phyloP scores from a whole-genome alignment of 2,113 vertebrate species.

The Platycercus adscitus region DNA sequence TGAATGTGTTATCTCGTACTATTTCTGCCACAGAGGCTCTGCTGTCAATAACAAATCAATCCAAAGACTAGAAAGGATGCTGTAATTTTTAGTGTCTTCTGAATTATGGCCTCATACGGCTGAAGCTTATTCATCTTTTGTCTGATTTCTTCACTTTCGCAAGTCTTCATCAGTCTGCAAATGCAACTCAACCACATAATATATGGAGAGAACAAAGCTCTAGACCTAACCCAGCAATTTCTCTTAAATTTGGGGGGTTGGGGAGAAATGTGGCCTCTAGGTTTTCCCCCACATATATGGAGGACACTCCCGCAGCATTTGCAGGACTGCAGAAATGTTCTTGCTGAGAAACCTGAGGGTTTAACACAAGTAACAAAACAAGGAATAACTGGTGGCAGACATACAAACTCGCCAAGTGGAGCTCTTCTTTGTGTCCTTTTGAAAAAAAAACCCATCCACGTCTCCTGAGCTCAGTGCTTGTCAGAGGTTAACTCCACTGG shows the following conservation, averaged over 20 bases:
- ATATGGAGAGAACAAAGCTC: background rate
- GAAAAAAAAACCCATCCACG: fast-evolving
- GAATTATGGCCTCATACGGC: background rate
- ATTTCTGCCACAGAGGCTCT: background rate
- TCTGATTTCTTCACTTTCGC: background rate
- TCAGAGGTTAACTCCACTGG: background rate
- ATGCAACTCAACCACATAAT: background rate
- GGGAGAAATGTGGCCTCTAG: background rate
- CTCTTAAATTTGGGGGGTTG: background rate
- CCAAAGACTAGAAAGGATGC: background rate
- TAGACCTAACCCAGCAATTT: background rate
- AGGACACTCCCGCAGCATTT: background rate
- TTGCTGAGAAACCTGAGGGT: background rate
- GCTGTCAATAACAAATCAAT: background rate
- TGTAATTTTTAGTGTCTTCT: background rate
- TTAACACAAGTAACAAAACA: background rate
- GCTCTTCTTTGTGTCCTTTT: background rate
- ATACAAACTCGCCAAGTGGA: background rate
- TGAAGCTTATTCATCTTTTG: background rate
- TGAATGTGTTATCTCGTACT: background rate
- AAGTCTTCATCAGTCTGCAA: background rate
- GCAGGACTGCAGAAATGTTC: background rate
- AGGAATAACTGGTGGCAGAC: background rate
- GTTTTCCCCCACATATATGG: background rate
- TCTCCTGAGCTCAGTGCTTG: background rate